Evolutionary conservation across 2,113 vertebrate species (phyloP).

Genomic region (Papio anubis): DNA sequence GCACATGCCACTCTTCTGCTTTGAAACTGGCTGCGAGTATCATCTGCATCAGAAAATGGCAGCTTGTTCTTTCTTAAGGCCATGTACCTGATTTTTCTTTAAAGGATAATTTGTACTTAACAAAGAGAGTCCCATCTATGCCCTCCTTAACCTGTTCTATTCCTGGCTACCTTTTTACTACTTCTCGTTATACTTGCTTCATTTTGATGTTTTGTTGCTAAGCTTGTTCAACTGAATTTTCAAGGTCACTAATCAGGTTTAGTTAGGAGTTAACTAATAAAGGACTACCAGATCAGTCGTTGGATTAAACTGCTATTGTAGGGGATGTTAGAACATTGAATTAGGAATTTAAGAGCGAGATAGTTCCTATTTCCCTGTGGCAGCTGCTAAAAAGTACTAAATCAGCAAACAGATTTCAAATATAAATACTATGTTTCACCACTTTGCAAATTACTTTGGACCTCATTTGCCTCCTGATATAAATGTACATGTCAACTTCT

Average conservation of each 20-base stretch:
- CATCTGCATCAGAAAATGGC: background rate
- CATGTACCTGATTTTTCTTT: background rate
- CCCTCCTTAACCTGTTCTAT: background rate
- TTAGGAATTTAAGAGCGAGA: background rate
- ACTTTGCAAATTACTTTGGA: background rate
- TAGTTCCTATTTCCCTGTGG: background rate
- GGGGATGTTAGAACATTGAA: background rate
- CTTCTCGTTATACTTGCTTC: background rate
- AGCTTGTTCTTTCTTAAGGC: background rate
- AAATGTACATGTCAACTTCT: background rate
- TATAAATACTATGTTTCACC: background rate
- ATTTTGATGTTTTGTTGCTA: background rate
- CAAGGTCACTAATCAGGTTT: background rate
- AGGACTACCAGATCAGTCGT: background rate
- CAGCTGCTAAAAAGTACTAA: background rate
- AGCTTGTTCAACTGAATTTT: background rate
- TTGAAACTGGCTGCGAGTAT: background rate
- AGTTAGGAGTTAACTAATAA: background rate
- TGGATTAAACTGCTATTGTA: background rate
- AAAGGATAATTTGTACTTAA: background rate
- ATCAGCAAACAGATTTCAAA: conserved; percentile 16
- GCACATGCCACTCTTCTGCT: background rate
- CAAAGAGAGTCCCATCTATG: background rate
- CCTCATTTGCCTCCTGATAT: background rate
- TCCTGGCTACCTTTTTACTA: background rate